These are phyloP conservation scores for Falco peregrinus DNA, from an alignment of 2,797 vertebrate genomes.

Conservation along the genomic window DNA sequence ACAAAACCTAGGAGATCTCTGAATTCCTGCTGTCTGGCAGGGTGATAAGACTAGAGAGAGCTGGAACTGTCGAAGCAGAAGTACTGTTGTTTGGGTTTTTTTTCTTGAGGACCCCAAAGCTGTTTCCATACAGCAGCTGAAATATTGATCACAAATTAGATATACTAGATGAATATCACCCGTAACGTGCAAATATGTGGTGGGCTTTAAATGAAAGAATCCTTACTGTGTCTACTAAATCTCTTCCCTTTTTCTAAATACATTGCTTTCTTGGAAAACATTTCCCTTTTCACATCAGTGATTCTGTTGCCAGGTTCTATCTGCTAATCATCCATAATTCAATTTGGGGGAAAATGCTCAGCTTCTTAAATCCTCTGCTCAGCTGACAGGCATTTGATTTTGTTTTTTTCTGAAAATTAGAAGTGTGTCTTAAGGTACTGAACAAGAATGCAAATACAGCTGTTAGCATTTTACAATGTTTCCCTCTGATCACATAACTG, in stretches of 20 bases:
- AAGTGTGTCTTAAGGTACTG: background rate
- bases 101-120: background rate
- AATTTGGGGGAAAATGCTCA: background rate
- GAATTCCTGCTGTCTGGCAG: background rate
- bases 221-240: background rate
- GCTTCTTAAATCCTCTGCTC: background rate
- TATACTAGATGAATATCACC: background rate
- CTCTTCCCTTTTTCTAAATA: background rate
- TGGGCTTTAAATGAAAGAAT: background rate
- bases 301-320: background rate
- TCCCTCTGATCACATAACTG: background rate
- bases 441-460: conserved; percentile 6
- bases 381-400: background rate
- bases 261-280: background rate
- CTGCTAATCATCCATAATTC: background rate
- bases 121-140: background rate
- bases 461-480: conserved; percentile 17
- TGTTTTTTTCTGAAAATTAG: background rate
- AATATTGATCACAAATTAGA: background rate
- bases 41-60: background rate
- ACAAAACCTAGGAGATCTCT: background rate
- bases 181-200: background rate
- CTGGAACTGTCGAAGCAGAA: background rate
- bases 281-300: background rate
- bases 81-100: background rate